Conservation (phyloP, 2,888 invertebrate genomes). For the Epinotia brunnichana region DNA sequence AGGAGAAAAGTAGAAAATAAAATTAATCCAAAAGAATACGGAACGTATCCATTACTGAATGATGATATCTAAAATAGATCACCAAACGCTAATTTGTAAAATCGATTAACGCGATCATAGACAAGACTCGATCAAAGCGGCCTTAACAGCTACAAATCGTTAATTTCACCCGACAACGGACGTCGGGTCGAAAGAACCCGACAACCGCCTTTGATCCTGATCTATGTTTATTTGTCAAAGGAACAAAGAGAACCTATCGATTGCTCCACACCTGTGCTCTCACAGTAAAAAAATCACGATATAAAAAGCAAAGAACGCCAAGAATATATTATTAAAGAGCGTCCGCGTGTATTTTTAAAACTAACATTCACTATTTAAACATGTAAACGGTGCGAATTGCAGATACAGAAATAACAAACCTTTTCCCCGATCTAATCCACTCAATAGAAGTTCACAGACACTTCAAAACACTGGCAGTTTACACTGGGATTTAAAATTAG, state of each 20-base stretch:
- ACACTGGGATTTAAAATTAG: conserved; percentile 40
- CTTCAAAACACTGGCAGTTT: conserved; percentile 44
- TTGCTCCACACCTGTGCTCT: conserved; percentile 3
- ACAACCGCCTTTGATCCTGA: conserved; percentile 25
- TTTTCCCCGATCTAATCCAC: conserved; percentile 30
- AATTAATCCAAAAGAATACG: neutral
- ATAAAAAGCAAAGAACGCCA: conserved; percentile 19
- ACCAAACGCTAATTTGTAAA: neutral
- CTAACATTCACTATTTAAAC: conserved; percentile 40
- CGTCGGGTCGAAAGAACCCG: conserved; percentile 26
- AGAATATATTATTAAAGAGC: conserved; percentile 32
- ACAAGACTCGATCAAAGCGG: conserved; percentile 39
- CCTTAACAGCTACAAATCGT: conserved; percentile 22
- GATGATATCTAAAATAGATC: neutral
- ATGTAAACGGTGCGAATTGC: conserved; percentile 31
- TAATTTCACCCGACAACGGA: conserved; percentile 34
- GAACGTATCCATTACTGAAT: neutral
- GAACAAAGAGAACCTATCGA: conserved; percentile 38
- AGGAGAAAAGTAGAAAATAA: neutral
- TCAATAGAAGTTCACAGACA: conserved; percentile 36
- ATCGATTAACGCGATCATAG: conserved; percentile 17
- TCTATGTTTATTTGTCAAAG: conserved; percentile 37
- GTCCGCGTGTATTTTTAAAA: conserved; percentile 40
- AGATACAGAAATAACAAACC: conserved; percentile 37
- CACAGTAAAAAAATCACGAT: conserved; percentile 8